Base-by-base conservation (phyloP, 1,140 invertebrate species). In the Anoplophora glabripennis region DNA sequence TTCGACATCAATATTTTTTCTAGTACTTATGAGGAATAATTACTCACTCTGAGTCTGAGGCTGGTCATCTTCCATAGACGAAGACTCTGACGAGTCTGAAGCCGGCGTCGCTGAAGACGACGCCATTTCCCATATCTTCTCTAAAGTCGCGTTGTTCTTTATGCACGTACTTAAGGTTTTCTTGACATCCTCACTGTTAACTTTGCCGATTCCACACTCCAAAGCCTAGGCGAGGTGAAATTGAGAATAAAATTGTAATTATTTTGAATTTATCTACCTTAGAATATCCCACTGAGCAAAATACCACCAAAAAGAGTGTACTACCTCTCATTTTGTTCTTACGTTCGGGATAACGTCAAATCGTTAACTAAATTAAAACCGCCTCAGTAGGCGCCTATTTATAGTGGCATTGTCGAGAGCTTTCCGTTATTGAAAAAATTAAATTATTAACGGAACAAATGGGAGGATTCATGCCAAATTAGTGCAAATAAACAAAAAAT, bases 171-270 rank as follows among this genome's bases (percentile, higher is more conserved):
- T 61, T 4, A 62, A 36, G 8, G 56, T 60, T 42, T 57, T 47
- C 12, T 53, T 64, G 33, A 69, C 53, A 9, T 62, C 56, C 9
- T 71, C 63, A 21, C 55, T 59, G 37, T 57, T 58, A 21, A 35
- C 51, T 11, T 60, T 56, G 17, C 58, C 49, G 3, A 73, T 54
- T 14, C 68, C 68, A 57, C 72, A 74, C 57, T 74, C 66, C 18
- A 74, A 44, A 9, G 59, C 62, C 71, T 74, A 56, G 3, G 53
- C 57, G n/a, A 53, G 36, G n/a, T 56, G 4, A 35, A 5, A 33
- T 44, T 33, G 28, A 1, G 37, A 55, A 41, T 42, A 10, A 44
- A 45, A 40, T 1, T 33, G n/a, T 10, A 4, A 28, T n/a, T 46
- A 28, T 28, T 28, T 28, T 28, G 3, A 28, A 28, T 15, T 44